These are phyloP conservation scores for Ceratosolen fusciceps DNA, from an alignment of 1,140 invertebrate genomes.

Conservation along the genomic window DNA sequence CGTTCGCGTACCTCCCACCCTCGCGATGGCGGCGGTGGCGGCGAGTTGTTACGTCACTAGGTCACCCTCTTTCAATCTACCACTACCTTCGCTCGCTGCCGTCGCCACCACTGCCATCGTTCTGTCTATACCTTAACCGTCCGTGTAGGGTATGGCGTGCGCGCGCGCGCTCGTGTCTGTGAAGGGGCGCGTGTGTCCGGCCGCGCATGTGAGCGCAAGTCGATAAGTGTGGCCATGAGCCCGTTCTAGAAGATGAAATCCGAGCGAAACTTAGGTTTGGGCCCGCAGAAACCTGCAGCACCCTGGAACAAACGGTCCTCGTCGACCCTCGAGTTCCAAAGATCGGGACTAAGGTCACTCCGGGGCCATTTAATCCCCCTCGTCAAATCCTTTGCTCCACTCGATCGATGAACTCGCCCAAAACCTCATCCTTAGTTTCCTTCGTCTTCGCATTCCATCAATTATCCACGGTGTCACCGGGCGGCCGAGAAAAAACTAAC, in stretches of 20 bases:
- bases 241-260: neutral
- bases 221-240: neutral
- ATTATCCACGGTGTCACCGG: neutral
- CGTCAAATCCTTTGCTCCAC: neutral
- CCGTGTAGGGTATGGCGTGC: no score
- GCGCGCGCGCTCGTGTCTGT: no score
- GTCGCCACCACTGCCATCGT: no score
- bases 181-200: neutral
- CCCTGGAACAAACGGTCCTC: no score
- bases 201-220: neutral
- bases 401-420: neutral
- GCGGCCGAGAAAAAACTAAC: no score
- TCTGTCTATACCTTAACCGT: no score
- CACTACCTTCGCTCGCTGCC: no score
- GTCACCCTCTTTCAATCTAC: slow-evolving; percentile 41
- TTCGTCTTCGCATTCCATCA: neutral
- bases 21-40: neutral
- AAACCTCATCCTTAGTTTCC: neutral
- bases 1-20: neutral
- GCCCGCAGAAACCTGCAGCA: neutral
- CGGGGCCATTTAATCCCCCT: no score
- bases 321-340: no score
- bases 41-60: slow-evolving; percentile 49
- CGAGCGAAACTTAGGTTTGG: neutral
- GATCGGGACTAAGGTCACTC: no score